A percentile compares a stretch with the other conserved stretches of the same genome.
Conservation (phyloP, 1,140 invertebrate genomes). For the Lamellibrachia luymesi region DNA sequence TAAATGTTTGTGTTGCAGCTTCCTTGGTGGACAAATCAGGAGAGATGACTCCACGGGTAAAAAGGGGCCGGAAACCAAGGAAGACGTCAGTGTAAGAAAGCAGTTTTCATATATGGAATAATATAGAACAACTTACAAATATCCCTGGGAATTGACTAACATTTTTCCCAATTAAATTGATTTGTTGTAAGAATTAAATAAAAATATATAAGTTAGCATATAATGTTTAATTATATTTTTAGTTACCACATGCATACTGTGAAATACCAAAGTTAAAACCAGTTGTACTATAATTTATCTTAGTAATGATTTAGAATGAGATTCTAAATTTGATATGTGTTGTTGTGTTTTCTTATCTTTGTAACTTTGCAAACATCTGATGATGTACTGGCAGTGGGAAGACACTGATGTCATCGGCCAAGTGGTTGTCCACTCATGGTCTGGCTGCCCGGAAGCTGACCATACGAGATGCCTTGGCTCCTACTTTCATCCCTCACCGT, state of each 20-base stretch:
- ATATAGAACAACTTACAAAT: neutral
- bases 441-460: slow-evolving; percentile 51
- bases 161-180: neutral
- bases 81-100: neutral
- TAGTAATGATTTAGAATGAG: too few relatives aligned
- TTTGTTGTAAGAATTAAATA: neutral
- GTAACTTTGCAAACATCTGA: too few relatives aligned
- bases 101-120: neutral
- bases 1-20: neutral
- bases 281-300: too few relatives aligned
- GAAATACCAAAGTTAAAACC: too few relatives aligned
- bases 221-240: neutral
- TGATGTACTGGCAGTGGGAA: neutral
- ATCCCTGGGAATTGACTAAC: neutral
- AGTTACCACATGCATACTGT: too few relatives aligned
- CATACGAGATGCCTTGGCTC: slow-evolving; percentile 51
- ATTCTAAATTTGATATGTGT: too few relatives aligned
- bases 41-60: neutral
- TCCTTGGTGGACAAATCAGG: neutral
- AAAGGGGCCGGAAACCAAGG: neutral
- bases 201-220: neutral
- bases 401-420: slow-evolving; percentile 22
- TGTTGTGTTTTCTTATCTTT: too few relatives aligned
- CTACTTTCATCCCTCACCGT: slow-evolving; percentile 47
- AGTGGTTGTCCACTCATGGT: slow-evolving; percentile 52